Evolutionary conservation across 2,113 vertebrate species (phyloP).

Genomic region (Cottus gobio): DNA sequence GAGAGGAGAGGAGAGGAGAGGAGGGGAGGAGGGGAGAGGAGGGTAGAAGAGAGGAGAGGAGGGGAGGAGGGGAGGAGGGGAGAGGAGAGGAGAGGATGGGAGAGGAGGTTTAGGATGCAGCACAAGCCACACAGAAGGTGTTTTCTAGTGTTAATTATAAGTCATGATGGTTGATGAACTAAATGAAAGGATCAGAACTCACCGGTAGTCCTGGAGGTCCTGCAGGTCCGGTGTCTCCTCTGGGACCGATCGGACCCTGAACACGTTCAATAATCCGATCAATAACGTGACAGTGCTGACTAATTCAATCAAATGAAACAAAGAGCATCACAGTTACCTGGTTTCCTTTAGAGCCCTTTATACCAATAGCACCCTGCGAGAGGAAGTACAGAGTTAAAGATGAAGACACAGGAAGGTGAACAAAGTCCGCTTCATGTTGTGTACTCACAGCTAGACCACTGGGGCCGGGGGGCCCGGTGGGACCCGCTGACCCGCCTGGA

Average conservation of each 20-base stretch:
- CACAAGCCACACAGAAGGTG: neutral
- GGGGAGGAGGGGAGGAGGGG: too few relatives aligned
- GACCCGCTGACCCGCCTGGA: conserved; percentile 86
- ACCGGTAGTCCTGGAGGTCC: conserved; percentile 93
- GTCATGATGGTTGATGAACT: neutral
- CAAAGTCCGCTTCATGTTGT: neutral
- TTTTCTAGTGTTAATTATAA: neutral
- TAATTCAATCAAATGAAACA: neutral
- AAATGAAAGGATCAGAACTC: conserved; percentile 74
- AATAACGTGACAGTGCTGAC: neutral
- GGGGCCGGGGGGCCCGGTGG: conserved; percentile 88
- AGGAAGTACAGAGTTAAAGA: conserved; percentile 12
- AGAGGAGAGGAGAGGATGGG: neutral
- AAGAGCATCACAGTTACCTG: conserved; percentile 60
- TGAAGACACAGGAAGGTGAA: neutral
- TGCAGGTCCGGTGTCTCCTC: conserved; percentile 90
- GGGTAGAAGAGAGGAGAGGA: too few relatives aligned
- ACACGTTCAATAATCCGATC: neutral
- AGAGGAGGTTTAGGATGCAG: neutral
- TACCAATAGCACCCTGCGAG: conserved; percentile 73
- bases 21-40: too few relatives aligned
- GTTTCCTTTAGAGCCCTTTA: conserved; percentile 83
- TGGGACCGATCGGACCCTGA: conserved; percentile 93
- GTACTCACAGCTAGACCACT: conserved; percentile 92
- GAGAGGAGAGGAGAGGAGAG: too few relatives aligned